These are phyloP conservation scores for Mechanitis mazaeus DNA, from an alignment of 2,888 invertebrate species.

Conservation along the genomic window DNA sequence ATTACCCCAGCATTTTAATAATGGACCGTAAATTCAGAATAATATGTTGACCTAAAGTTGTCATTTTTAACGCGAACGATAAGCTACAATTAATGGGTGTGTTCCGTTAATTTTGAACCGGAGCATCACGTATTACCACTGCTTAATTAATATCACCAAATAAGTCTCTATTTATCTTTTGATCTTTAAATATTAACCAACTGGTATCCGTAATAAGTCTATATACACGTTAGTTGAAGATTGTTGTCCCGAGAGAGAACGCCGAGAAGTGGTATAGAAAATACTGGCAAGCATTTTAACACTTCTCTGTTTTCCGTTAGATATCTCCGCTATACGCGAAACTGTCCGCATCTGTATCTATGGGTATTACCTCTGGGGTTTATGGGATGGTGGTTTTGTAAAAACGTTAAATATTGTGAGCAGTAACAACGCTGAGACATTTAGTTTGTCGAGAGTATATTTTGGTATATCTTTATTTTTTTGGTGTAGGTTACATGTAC, in stretches of 20 bases:
- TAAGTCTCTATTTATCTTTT: slow-evolving; percentile 39
- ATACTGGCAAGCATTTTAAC: slow-evolving; percentile 37
- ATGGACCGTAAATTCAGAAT: slow-evolving; percentile 15
- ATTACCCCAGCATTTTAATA: slow-evolving; percentile 9
- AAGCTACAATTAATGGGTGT: slow-evolving; percentile 22
- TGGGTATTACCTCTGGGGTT: slow-evolving; percentile 33
- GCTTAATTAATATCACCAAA: slow-evolving; percentile 36
- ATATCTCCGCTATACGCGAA: slow-evolving; percentile 33
- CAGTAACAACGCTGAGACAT: slow-evolving; percentile 16
- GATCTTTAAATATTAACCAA: slow-evolving; percentile 44
- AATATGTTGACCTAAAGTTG: slow-evolving; percentile 20
- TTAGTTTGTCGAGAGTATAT: slow-evolving; percentile 9
- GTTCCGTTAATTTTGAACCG: slow-evolving; percentile 19
- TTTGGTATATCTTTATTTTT: background rate
- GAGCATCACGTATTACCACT: slow-evolving; percentile 21
- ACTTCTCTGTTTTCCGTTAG: slow-evolving; percentile 35
- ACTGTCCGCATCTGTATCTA: slow-evolving; percentile 34
- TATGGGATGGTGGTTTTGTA: slow-evolving; percentile 21
- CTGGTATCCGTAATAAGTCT: slow-evolving; percentile 45
- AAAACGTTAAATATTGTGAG: slow-evolving; percentile 19
- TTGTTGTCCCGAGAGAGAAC: slow-evolving; percentile 42
- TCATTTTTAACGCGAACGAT: slow-evolving; percentile 21
- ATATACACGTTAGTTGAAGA: slow-evolving; percentile 51
- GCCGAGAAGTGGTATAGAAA: slow-evolving; percentile 45
- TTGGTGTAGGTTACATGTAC: too few relatives aligned